Percentiles rank a stretch among this genome's conserved stretches.
These are phyloP conservation scores for Incurvaria masculella DNA, from an alignment of 2,888 invertebrate genomes.

Conservation along the genomic window DNA sequence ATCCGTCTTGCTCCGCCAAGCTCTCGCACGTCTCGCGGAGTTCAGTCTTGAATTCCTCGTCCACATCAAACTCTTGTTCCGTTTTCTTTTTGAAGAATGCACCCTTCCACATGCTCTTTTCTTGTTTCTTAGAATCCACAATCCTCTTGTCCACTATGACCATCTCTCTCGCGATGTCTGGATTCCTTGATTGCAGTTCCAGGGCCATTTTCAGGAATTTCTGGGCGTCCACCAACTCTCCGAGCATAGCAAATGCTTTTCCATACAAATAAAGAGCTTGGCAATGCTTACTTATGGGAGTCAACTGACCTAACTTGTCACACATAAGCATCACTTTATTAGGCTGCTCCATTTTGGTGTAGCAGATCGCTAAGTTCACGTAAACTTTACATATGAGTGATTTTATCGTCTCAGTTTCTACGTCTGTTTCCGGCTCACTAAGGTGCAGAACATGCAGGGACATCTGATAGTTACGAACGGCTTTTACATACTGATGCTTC, in stretches of 20 bases:
- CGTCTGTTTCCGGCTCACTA: slow-evolving; percentile 24
- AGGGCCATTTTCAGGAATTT: slow-evolving; percentile 37
- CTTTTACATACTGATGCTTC: slow-evolving; percentile 26
- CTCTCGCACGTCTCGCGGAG: slow-evolving; percentile 35
- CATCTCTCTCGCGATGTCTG: slow-evolving; percentile 34
- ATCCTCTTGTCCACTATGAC: slow-evolving; percentile 27
- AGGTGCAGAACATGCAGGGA: slow-evolving; percentile 29
- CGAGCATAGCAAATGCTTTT: slow-evolving; percentile 30
- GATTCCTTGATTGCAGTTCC: slow-evolving; percentile 41
- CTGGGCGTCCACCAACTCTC: slow-evolving; percentile 30
- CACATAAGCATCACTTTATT: slow-evolving; percentile 35
- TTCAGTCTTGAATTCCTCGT: slow-evolving; percentile 32
- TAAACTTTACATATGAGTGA: slow-evolving; percentile 29
- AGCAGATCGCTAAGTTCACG: slow-evolving; percentile 40
- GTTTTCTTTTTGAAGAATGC: slow-evolving; percentile 28
- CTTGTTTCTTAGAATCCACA: slow-evolving; percentile 23
- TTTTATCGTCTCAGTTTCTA: slow-evolving; percentile 26
- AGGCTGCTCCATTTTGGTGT: slow-evolving; percentile 35
- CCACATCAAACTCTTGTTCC: slow-evolving; percentile 25
- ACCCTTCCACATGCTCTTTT: slow-evolving; percentile 36
- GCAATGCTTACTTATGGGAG: slow-evolving; percentile 33
- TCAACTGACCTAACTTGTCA: slow-evolving; percentile 31
- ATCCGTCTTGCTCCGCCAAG: slow-evolving; percentile 29
- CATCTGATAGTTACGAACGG: slow-evolving; percentile 35
- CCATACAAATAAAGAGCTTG: slow-evolving; percentile 41